Evolutionary conservation across 2,888 invertebrate genomes (phyloP).

Genomic region (Eilema griseolum): DNA sequence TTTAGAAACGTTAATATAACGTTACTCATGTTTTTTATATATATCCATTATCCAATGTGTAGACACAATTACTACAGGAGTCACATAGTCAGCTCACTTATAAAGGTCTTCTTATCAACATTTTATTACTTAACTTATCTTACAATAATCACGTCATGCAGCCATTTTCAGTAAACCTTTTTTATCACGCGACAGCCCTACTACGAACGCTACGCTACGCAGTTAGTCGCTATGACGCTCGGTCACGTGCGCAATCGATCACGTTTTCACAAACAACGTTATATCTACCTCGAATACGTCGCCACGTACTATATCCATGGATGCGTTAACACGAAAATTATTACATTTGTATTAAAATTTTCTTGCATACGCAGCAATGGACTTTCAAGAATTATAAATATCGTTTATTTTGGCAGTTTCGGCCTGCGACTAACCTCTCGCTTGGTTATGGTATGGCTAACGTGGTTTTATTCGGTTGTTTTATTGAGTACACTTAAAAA

Average conservation of each 20-base stretch:
- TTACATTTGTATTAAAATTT: no score
- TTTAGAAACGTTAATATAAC: no score
- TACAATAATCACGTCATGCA: neutral
- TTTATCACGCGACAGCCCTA: conserved; percentile 16
- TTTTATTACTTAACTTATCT: neutral
- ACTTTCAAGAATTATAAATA: neutral
- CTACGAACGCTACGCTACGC: conserved; percentile 5
- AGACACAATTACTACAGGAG: no score
- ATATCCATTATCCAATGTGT: no score
- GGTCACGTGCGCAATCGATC: conserved; percentile 15
- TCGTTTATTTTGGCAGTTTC: conserved; percentile 22
- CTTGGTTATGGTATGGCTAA: neutral
- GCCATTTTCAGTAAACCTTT: neutral
- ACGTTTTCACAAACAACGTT: conserved; percentile 17
- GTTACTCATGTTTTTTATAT: no score
- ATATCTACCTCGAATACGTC: neutral
- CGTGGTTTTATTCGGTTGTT: neutral
- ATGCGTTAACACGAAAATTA: neutral
- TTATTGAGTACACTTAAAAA: conserved; percentile 1
- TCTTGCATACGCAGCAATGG: conserved; percentile 22
- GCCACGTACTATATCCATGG: conserved; percentile 22
- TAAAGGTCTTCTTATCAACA: conserved; percentile 2
- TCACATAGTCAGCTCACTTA: neutral
- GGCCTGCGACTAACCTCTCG: neutral
- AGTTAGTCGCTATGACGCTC: conserved; percentile 12